A percentile compares a stretch with the other conserved stretches of the same genome.
These are phyloP conservation scores for Ypsolopha scabrella DNA, from an alignment of 2,888 invertebrate species.

Conservation along the genomic window DNA sequence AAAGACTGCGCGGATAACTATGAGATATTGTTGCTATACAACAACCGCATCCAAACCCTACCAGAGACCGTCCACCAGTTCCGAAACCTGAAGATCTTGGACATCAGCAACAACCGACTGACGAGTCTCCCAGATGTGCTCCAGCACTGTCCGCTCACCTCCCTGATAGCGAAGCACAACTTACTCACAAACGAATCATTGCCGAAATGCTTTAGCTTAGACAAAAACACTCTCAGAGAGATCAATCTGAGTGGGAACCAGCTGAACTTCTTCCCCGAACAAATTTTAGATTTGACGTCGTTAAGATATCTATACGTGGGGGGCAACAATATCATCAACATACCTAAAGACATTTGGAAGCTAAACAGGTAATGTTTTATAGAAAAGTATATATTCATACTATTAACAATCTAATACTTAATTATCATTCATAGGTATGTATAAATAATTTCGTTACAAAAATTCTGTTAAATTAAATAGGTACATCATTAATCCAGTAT, in stretches of 20 bases:
- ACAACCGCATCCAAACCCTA: conserved; percentile 82
- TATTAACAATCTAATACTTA: no score
- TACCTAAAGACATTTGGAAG: conserved; percentile 83
- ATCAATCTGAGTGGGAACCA: conserved; percentile 96
- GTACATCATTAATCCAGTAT: no score
- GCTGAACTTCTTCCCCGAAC: conserved; percentile 85
- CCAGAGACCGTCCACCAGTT: conserved; percentile 76
- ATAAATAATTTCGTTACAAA: no score
- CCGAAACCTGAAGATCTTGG: conserved; percentile 81
- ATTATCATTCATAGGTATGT: no score
- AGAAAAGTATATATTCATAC: no score
- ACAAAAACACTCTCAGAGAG: conserved; percentile 77
- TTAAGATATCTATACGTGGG: conserved; percentile 92
- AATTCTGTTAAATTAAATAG: no score
- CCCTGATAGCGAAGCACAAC: conserved; percentile 92
- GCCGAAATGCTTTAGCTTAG: conserved; percentile 83
- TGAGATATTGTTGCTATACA: conserved; percentile 85
- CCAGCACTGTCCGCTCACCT: conserved; percentile 78
- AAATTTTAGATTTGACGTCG: conserved; percentile 81
- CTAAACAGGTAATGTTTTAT: conserved; percentile 59
- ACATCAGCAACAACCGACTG: conserved; percentile 89
- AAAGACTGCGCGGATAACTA: conserved; percentile 70
- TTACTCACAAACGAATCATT: conserved; percentile 84
- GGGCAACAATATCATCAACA: conserved; percentile 83
- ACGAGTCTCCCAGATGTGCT: conserved; percentile 83